Conservation (phyloP, 2,888 invertebrate genomes). For the Cactoblastis cactorum region DNA sequence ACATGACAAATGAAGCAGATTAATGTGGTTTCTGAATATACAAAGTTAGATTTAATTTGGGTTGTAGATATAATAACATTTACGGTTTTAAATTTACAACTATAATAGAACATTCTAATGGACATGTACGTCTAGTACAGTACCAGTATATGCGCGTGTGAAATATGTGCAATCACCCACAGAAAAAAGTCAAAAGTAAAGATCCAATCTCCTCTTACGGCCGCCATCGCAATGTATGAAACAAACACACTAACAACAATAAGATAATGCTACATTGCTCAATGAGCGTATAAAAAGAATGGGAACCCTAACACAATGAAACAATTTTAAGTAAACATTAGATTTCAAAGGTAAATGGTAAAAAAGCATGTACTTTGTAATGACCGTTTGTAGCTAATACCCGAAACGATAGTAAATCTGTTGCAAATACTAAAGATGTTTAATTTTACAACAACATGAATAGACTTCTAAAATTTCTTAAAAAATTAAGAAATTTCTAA, state of each 20-base stretch:
- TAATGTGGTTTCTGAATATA: neutral
- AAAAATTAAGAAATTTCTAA: too few species aligned
- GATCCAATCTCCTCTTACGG: slow-evolving; percentile 47
- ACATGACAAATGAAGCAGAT: neutral
- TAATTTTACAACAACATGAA: too few species aligned
- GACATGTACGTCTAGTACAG: neutral
- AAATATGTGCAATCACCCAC: slow-evolving; percentile 40
- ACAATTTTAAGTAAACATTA: slow-evolving; percentile 28
- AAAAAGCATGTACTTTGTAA: neutral
- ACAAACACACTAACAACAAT: slow-evolving; percentile 53
- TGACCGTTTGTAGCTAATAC: too few species aligned
- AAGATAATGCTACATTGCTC: slow-evolving; percentile 56
- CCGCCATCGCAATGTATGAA: slow-evolving; percentile 37
- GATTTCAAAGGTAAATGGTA: neutral
- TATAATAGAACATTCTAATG: too few species aligned
- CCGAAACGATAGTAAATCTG: too few species aligned
- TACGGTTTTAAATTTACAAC: too few species aligned
- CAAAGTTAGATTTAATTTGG: neutral
- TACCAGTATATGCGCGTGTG: neutral
- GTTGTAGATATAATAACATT: too few species aligned
- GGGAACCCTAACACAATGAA: slow-evolving; percentile 38
- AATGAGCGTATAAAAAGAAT: slow-evolving; percentile 42
- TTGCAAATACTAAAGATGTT: too few species aligned
- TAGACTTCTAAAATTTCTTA: too few species aligned
- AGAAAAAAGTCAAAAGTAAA: slow-evolving; percentile 48